A percentile compares a stretch with the other conserved stretches of the same genome.
Conservation (phyloP, 1,140 invertebrate species). For the Calliopsis andreniformis region DNA sequence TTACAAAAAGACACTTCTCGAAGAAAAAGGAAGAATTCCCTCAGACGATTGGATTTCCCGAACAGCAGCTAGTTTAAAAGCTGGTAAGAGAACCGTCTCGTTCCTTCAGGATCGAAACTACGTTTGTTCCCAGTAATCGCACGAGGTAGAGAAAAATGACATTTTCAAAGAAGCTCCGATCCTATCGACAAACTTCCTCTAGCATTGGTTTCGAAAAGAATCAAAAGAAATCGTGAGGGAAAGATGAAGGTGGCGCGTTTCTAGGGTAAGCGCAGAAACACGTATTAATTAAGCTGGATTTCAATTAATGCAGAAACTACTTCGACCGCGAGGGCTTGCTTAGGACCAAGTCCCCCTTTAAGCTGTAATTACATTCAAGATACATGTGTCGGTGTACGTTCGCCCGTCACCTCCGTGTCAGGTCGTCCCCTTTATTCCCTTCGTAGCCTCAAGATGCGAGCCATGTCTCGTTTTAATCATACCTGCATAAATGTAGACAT, state of each 20-base stretch:
- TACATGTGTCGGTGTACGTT: conserved; percentile 60
- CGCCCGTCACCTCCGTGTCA: conserved; percentile 40
- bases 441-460: conserved; percentile 11
- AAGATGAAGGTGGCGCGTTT: conserved; percentile 3
- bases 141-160: neutral
- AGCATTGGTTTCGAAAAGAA: neutral
- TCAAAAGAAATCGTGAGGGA: neutral
- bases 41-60: neutral
- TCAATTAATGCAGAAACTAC: conserved; percentile 61
- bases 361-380: conserved; percentile 70
- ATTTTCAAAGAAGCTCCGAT: neutral
- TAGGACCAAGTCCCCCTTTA: conserved; percentile 60
- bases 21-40: neutral
- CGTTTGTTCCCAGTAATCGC: neutral
- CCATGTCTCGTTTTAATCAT: neutral
- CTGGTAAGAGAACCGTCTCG: neutral
- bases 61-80: conserved; percentile 8
- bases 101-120: conserved; percentile 9
- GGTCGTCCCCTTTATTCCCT: neutral
- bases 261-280: conserved; percentile 29
- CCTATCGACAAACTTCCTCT: neutral
- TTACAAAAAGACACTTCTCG: neutral
- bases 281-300: conserved; percentile 64
- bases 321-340: conserved; percentile 58
- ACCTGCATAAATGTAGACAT: too few species aligned